Conservation (phyloP, 2,888 invertebrate species). For the Cheilosia soror region DNA sequence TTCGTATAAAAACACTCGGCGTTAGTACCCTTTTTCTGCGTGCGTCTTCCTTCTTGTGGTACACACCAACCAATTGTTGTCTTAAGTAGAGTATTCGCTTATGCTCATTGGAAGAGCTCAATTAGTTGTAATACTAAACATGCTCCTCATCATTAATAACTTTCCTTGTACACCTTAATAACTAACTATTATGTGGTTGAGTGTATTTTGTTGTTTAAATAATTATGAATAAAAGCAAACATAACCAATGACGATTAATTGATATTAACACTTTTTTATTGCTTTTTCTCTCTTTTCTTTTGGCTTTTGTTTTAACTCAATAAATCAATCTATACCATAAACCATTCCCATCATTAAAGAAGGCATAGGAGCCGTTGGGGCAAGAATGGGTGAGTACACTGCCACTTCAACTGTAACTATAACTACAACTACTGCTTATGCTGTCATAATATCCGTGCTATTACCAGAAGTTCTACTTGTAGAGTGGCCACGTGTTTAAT, state of each 20-base stretch:
- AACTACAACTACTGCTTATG: slow-evolving; percentile 49
- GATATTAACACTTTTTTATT: slow-evolving; percentile 72
- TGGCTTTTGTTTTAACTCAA: slow-evolving; percentile 78
- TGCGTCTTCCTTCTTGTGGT: not conserved
- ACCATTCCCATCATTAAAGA: slow-evolving; percentile 74
- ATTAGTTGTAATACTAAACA: slow-evolving; percentile 1
- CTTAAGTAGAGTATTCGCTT: not conserved
- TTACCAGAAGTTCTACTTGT: slow-evolving; percentile 39
- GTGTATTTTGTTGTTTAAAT: not conserved
- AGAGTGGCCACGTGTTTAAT: slow-evolving; percentile 36
- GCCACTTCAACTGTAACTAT: slow-evolving; percentile 66
- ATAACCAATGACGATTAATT: slow-evolving; percentile 59
- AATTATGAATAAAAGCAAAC: slow-evolving; percentile 33
- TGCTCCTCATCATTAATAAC: slow-evolving; percentile 31
- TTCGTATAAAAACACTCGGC: no score
- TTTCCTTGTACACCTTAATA: slow-evolving; percentile 34
- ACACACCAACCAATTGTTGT: not conserved
- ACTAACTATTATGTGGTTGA: slow-evolving; percentile 37
- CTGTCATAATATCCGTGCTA: slow-evolving; percentile 55
- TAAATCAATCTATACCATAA: slow-evolving; percentile 66
- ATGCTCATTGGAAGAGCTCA: not conserved
- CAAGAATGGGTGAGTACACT: slow-evolving; percentile 83
- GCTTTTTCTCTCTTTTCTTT: slow-evolving; percentile 76
- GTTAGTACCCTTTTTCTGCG: no score
- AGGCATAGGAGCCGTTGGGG: slow-evolving; percentile 74